Percentiles rank a stretch among this genome's conserved stretches.
These are phyloP conservation scores for Deilephila porcellus DNA, from an alignment of 2,888 invertebrate species.

Conservation along the genomic window DNA sequence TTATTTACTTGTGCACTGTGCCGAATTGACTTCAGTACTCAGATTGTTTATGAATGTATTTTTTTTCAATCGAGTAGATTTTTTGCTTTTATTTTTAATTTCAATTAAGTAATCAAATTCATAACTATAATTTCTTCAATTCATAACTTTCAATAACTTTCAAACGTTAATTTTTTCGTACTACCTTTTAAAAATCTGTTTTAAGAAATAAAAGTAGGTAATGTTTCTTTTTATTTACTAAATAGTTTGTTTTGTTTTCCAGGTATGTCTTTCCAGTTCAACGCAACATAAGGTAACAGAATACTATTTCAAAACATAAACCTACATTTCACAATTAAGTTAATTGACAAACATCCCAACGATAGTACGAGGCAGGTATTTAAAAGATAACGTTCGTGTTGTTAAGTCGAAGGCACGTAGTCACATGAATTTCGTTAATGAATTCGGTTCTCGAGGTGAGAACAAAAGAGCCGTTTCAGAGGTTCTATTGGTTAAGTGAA, in stretches of 20 bases:
- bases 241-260: background rate
- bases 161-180: too few species aligned
- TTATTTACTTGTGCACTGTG: too few species aligned
- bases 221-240: background rate
- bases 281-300: background rate
- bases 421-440: slow-evolving; percentile 50
- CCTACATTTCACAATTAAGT: background rate
- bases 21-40: too few species aligned
- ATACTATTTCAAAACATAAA: background rate
- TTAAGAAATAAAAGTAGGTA: background rate
- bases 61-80: background rate
- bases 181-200: background rate
- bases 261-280: background rate
- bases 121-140: too few species aligned
- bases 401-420: slow-evolving; percentile 36
- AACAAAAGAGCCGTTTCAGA: slow-evolving; percentile 65
- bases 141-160: too few species aligned
- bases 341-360: background rate
- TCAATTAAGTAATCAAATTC: too few species aligned
- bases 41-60: background rate
- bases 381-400: slow-evolving; percentile 36
- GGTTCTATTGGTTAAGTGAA: slow-evolving; percentile 64
- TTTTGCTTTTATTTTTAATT: background rate
- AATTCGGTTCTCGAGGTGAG: slow-evolving; percentile 58
- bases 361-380: background rate